phyloP scores from a whole-genome alignment of 2,888 invertebrate species.

The Hypselothyrea guttata region DNA sequence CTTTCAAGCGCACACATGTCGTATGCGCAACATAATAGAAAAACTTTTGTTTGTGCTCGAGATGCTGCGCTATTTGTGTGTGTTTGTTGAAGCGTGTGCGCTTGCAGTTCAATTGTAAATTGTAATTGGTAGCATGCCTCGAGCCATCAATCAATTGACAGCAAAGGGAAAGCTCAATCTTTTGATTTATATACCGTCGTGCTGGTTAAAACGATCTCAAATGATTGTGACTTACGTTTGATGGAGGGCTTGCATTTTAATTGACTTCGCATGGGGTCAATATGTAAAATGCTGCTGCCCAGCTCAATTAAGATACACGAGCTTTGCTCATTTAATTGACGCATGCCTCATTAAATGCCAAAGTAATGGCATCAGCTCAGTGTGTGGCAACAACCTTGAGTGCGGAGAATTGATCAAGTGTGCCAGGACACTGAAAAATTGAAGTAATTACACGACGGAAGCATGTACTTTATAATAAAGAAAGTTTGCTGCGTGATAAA shows the following conservation, averaged over 20 bases:
- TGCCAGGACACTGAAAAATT: not conserved
- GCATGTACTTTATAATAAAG: too few species aligned
- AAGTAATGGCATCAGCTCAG: not conserved
- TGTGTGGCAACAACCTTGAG: too few species aligned
- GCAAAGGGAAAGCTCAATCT: constrained; percentile 45
- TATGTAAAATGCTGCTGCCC: constrained; percentile 33
- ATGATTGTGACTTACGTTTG: constrained; percentile 11
- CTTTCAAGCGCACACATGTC: constrained; percentile 25
- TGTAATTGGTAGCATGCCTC: constrained; percentile 32
- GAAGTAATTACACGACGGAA: not conserved
- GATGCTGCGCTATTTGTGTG: constrained; percentile 15
- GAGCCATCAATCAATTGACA: constrained; percentile 60
- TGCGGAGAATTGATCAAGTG: too few species aligned
- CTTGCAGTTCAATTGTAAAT: constrained; percentile 26
- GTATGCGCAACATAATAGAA: constrained; percentile 46
- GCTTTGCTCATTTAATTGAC: constrained; percentile 23
- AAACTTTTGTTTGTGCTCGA: constrained; percentile 23
- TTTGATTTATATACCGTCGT: constrained; percentile 50
- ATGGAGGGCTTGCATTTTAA: constrained; percentile 47
- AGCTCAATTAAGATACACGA: constrained; percentile 39
- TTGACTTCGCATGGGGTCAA: constrained; percentile 54
- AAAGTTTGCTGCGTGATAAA: too few species aligned
- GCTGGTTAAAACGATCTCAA: constrained; percentile 15
- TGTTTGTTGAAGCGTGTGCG: constrained; percentile 4
- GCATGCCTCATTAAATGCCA: constrained; percentile 28